Percentiles rank a stretch among this genome's conserved stretches.
Conservation (phyloP, 2,888 invertebrate species). For the Microdon myrmicae region DNA sequence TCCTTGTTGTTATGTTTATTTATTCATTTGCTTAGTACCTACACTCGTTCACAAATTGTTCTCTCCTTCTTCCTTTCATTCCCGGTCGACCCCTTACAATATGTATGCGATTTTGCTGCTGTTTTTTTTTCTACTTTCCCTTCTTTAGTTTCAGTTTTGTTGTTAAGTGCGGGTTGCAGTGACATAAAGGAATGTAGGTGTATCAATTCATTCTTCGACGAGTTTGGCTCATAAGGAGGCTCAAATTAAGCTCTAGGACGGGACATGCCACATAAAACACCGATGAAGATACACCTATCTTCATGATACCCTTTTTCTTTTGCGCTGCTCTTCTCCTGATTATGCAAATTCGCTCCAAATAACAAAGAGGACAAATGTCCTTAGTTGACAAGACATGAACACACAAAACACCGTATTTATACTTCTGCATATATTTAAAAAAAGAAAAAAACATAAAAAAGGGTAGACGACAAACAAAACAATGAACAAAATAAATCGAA, state of each 20-base stretch:
- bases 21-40: constrained; percentile 44
- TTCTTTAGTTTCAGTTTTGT: constrained; percentile 36
- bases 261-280: constrained; percentile 6
- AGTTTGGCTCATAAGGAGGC: constrained; percentile 31
- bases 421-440: constrained; percentile 17
- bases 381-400: constrained; percentile 46
- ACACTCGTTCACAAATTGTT: constrained; percentile 16
- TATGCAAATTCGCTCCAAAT: constrained; percentile 66
- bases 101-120: constrained; percentile 18
- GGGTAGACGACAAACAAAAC: constrained; percentile 10
- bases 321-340: constrained; percentile 44
- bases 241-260: constrained; percentile 48
- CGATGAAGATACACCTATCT: constrained; percentile 55
- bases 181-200: constrained; percentile 19
- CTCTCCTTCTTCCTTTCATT: neutral
- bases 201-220: constrained; percentile 37
- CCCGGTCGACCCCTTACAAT: constrained; percentile 8
- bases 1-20: constrained; percentile 47
- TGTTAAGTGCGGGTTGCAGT: constrained; percentile 5
- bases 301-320: constrained; percentile 60
- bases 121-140: constrained; percentile 13
- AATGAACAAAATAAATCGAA: constrained; percentile 14
- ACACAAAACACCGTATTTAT: constrained; percentile 13
- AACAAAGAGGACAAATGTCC: constrained; percentile 63
- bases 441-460: constrained; percentile 1